These are phyloP conservation scores for Lasioglossum morio DNA, from an alignment of 2,888 invertebrate genomes.

Conservation along the genomic window DNA sequence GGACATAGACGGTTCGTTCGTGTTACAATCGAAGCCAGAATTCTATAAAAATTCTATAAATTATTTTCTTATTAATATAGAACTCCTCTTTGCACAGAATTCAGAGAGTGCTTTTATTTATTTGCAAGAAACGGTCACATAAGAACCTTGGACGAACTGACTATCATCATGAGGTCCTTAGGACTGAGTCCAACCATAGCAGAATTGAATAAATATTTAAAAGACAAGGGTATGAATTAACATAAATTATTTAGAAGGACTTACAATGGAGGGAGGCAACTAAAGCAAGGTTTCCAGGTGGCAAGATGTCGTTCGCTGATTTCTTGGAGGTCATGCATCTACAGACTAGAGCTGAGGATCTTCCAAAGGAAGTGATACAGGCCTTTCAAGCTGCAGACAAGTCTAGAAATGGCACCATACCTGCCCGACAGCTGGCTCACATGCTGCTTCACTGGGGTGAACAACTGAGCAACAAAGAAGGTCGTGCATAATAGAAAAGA, in stretches of 20 bases:
- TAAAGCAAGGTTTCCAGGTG: slow-evolving; percentile 86
- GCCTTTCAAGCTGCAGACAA: slow-evolving; percentile 96
- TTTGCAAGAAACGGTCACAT: slow-evolving; percentile 96
- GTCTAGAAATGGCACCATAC: slow-evolving; percentile 90
- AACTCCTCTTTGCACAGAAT: slow-evolving; percentile 89
- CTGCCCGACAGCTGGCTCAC: slow-evolving; percentile 93
- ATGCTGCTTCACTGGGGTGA: slow-evolving; percentile 97
- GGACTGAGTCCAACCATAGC: slow-evolving; percentile 97
- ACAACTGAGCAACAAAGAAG: slow-evolving; percentile 89
- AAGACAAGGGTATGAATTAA: slow-evolving; percentile 86
- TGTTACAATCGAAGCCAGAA: background rate
- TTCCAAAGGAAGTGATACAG: slow-evolving; percentile 93
- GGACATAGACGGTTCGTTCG: slow-evolving; percentile 94
- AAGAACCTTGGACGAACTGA: slow-evolving; percentile 94
- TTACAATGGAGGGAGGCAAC: background rate
- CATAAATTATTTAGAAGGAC: background rate
- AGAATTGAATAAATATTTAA: slow-evolving; percentile 93
- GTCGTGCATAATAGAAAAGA: slow-evolving; percentile 78
- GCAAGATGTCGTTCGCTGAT: slow-evolving; percentile 97
- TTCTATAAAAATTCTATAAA: background rate
- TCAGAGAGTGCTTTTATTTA: slow-evolving; percentile 97
- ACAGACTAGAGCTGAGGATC: slow-evolving; percentile 93
- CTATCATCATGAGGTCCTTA: slow-evolving; percentile 96
- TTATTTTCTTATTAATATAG: background rate
- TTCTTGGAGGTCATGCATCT: slow-evolving; percentile 98